Base-by-base conservation (phyloP, 2,113 vertebrate genomes). In the Microtus oregoni region DNA sequence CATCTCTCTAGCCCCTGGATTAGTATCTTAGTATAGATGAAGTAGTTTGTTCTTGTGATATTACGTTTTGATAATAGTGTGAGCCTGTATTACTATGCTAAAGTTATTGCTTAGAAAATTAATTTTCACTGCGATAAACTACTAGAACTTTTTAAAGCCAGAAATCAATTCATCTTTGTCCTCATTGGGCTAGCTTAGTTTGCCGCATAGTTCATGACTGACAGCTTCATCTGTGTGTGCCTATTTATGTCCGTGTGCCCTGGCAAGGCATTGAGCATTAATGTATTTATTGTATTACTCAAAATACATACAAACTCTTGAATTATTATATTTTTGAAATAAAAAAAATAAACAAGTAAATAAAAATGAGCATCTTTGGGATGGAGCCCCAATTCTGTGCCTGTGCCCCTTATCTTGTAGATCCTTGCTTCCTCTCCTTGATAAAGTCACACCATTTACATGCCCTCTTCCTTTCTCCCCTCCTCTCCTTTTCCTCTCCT, bases 401-500 rank as follows among this genome's bases (percentile, higher is more conserved):
- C 35, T 41, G 38, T 7, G 14, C 13, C 55, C 9, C 58, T 41
- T 41, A 13, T 15, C 55, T 26, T 13, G 7, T 7, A 41, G 55
- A 17, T 41, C 22, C 17, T n/a, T 9, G 7, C 81, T 41, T 41
- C 7, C n/a, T 41, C 41, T 63, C 26, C 12, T 9, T 28, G 41
- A 28, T 47, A 76, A 2, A 47, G 35, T 82, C 13, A 30, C 44
- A 77, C 41, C 50, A 35, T 67, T 44, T 44, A 22, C 15, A 22
- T 20, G 28, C 38, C 5, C 17, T 32, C 6, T 10, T 8, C 13
- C 24, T 38, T 20, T 17, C n/a, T 58, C n/a, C 32, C n/a, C 1
- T n/a, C 35, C 35, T 2, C 1, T 14, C 7, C 6, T 22, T 19
- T 58, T 7, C 55, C 6, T 7, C 13, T 6, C 22, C 1, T 4